Evolutionary conservation across 2,113 vertebrate species (phyloP), one percentile per base, ranked within the genome.

Genomic region (Oreochromis tanganicae): DNA sequence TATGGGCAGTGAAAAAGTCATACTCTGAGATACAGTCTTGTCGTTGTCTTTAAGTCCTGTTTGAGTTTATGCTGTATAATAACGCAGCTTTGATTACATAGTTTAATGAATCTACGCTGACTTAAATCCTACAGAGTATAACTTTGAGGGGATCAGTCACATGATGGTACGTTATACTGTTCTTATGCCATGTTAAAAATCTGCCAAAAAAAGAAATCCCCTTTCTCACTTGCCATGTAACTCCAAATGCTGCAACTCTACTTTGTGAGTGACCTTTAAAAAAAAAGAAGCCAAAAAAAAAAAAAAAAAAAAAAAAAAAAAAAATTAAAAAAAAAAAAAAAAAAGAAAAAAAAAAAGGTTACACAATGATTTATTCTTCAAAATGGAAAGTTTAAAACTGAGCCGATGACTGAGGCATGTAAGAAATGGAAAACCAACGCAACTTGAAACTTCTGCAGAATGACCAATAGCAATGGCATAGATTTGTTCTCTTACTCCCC

Each of bases 1-100:
- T 87, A 89, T 85, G 73, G 88, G 93, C 94, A 91, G 94, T 94
- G 94, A 92, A 95, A 94, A 96, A 96, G 95, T 96, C 91, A 94
- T 93, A 95, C 94, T 95, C 94, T 94, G 94, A 92, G 95, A 92
- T 91, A 63, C 50, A 46, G 87, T 91, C 82, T 78, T 88, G 82
- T 80, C 71, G 75, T 92, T 50, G 21, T 54, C 59, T 55, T 29
- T 75, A 29, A 78, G 52, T 13, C 32, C 50, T 59, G 21, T 59
- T 80, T 54, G 52, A 88, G 38, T 71, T 79, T 82, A 52, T 78
- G 73, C 73, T 78, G 46, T 78, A 78, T 52, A 78, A 78, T 50
- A 50, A 78, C 43, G 12, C 73, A 78, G 73, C 73, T 78, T 52
- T 78, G 46, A 52, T 78, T 52, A 78, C 46, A 32, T 50, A 50